Evolutionary conservation across 1,140 invertebrate genomes (phyloP).

Genomic region (Centruroides vittatus): DNA sequence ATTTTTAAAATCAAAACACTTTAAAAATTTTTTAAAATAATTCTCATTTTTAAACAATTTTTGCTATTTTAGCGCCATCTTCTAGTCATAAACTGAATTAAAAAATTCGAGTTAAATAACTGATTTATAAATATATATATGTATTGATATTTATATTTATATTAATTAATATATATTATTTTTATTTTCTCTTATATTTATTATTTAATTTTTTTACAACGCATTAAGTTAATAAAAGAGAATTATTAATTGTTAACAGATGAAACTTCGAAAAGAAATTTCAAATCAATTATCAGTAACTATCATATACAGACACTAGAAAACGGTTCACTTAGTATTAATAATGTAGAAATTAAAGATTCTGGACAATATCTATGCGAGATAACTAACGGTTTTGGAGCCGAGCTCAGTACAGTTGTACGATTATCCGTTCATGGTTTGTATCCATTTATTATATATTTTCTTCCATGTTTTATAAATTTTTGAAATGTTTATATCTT

Average conservation of each 20-base stretch:
- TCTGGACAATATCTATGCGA: conserved; percentile 61
- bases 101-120: too few species aligned
- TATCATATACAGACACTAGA: conserved; percentile 24
- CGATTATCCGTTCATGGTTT: conserved; percentile 38
- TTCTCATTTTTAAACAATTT: too few species aligned
- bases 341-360: conserved; percentile 30
- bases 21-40: too few species aligned
- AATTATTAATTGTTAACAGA: neutral
- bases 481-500: neutral
- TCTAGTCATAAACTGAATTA: too few species aligned
- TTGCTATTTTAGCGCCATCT: too few species aligned
- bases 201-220: too few species aligned
- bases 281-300: conserved; percentile 18
- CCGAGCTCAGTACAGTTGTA: conserved; percentile 55
- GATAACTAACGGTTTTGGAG: conserved; percentile 89
- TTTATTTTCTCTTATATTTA: too few species aligned
- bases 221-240: too few species aligned
- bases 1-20: too few species aligned
- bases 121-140: too few species aligned
- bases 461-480: neutral
- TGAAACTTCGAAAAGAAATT: conserved; percentile 11
- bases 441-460: conserved; percentile 8
- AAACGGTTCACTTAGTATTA: conserved; percentile 39
- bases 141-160: too few species aligned
- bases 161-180: too few species aligned